Base-by-base conservation (phyloP, 2,797 vertebrate genomes). In the Thaleichthys pacificus region DNA sequence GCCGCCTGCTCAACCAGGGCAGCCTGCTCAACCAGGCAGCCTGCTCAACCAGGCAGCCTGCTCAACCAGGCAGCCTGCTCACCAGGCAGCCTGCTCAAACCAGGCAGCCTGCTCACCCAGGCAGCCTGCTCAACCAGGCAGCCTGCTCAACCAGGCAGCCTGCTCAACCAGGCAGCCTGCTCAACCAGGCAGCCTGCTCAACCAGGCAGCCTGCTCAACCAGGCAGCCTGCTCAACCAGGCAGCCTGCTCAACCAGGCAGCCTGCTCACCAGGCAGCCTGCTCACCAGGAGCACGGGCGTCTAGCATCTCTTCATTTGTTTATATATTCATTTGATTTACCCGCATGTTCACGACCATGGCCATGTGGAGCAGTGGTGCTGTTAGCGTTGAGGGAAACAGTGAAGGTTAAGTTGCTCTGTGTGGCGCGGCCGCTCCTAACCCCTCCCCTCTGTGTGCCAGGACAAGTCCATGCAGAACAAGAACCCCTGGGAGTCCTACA, bases 401-500 rank as follows among this genome's bases (percentile, higher is more conserved):
- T 65, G 14, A 26, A 22, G 24, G 22, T 24, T 42, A 64, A 42
- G 22, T 24, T 12, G 24, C 38, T 1, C 38, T 42, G 38, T 42
- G 38, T 28, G 26, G 26, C 26, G 26, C 35, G 8, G 8, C 8
- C 8, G 64, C 42, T 47, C 7, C 88, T 90, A 87, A 89, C 75
- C 72, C 78, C 71, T 66, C 77, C 71, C 77, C 79, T 82, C 81
- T 72, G 75, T 80, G 79, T 75, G 82, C 78, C 93, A 99, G 98
- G 98, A 99, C 88, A 99, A 96, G 90, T 93, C 96, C 85, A 91
- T 95, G 89, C 89, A 94, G 75, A 96, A 93, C 94, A 98, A 98
- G 93, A 97, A 95, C 91, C 96, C 97, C 57, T 99, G 98, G 98
- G 98, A 99, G 91, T 97, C 91, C 95, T 99, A 96, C 95, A 99